A percentile compares a stretch with the other conserved stretches of the same genome.
Evolutionary conservation across 2,888 invertebrate genomes (phyloP).

Genomic region (Griposia aprilina): DNA sequence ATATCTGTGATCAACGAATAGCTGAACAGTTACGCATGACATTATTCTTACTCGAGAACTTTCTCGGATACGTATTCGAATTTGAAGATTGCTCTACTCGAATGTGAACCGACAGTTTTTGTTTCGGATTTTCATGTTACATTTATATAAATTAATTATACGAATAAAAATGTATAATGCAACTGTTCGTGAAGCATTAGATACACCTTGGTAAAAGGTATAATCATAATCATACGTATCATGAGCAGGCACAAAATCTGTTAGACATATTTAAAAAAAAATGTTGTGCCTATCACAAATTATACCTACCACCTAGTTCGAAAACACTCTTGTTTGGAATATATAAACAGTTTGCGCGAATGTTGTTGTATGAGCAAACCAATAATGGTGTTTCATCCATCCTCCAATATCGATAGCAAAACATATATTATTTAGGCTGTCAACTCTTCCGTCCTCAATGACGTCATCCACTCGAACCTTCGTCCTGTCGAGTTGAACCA

Average conservation of each 20-base stretch:
- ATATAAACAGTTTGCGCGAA: slow-evolving; percentile 6
- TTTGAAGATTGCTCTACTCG: slow-evolving; percentile 20
- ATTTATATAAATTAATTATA: not conserved
- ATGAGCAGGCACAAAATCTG: not conserved
- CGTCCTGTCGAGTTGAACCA: slow-evolving; percentile 37
- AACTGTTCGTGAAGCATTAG: not conserved
- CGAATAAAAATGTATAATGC: not conserved
- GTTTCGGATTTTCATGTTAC: not conserved
- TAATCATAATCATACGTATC: not conserved
- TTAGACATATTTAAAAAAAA: not conserved
- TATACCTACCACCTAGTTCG: not conserved
- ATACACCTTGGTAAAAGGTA: too few species aligned
- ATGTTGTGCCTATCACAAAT: not conserved
- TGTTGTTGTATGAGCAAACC: slow-evolving; percentile 11
- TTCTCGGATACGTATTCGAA: slow-evolving; percentile 34
- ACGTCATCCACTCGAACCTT: slow-evolving; percentile 48
- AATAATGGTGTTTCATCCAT: slow-evolving; percentile 24
- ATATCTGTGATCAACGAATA: slow-evolving; percentile 59
- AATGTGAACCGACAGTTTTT: not conserved
- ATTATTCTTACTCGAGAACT: slow-evolving; percentile 54
- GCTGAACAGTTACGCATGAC: slow-evolving; percentile 54
- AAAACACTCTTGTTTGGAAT: slow-evolving; percentile 7
- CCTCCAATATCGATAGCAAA: slow-evolving; percentile 20
- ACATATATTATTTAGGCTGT: slow-evolving; percentile 31
- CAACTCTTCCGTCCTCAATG: slow-evolving; percentile 34